Percentiles rank a stretch among this genome's conserved stretches.
Conservation (phyloP, 1,140 invertebrate genomes). For the Dendroctonus ponderosae region DNA sequence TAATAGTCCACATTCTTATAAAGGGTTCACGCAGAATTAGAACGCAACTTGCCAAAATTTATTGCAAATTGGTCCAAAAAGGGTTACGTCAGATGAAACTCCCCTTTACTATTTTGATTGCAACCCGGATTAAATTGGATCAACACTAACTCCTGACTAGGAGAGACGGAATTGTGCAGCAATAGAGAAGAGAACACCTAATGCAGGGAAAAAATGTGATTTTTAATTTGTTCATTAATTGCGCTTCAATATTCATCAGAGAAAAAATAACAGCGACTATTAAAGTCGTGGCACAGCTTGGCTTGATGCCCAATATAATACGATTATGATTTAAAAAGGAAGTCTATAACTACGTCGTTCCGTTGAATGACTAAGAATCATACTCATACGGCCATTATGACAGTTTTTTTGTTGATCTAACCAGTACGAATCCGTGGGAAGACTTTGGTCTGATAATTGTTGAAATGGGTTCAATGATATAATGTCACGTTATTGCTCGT, state of each 20-base stretch:
- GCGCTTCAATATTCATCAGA: too few species aligned
- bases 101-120: too few species aligned
- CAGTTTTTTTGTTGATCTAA: constrained; percentile 29
- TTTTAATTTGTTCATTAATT: too few species aligned
- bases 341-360: constrained; percentile 27
- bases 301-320: constrained; percentile 18
- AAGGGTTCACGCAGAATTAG: neutral
- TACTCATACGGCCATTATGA: constrained; percentile 29
- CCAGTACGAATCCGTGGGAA: constrained; percentile 26
- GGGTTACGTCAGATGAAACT: neutral
- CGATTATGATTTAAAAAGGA: constrained; percentile 26
- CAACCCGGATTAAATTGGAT: too few species aligned
- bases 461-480: constrained; percentile 22
- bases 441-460: constrained; percentile 28
- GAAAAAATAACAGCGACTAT: too few species aligned
- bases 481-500: neutral
- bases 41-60: constrained; percentile 17
- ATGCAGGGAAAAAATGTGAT: too few species aligned
- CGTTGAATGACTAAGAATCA: constrained; percentile 28
- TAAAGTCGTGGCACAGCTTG: too few species aligned
- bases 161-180: too few species aligned
- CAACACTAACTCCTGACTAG: too few species aligned
- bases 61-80: constrained; percentile 25
- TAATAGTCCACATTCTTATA: constrained; percentile 27
- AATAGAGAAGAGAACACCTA: too few species aligned